Conservation (phyloP, 2,888 invertebrate species). For the Chrysolina haemoptera region DNA sequence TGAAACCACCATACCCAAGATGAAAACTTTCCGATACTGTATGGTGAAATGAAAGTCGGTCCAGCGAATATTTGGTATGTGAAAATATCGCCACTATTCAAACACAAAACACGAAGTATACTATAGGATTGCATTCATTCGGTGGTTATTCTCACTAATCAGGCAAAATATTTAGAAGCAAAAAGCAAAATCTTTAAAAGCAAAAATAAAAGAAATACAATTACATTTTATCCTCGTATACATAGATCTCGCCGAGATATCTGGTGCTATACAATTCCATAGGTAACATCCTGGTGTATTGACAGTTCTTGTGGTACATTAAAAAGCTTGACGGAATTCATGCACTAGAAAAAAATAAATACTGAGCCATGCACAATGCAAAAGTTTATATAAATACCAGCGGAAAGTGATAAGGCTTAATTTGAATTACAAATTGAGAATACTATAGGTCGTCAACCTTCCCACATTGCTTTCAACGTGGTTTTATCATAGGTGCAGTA, state of each 20-base stretch:
- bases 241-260: constrained; percentile 9
- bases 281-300: constrained; percentile 10
- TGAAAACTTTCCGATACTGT: too few species aligned
- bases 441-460: constrained; percentile 9
- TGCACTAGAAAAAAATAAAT: constrained; percentile 46
- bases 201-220: constrained; percentile 26
- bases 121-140: neutral
- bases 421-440: constrained; percentile 10
- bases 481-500: too few species aligned
- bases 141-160: neutral
- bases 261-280: constrained; percentile 27
- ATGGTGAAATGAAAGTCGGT: too few species aligned
- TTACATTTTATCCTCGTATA: constrained; percentile 53
- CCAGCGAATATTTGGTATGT: too few species aligned
- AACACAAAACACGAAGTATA: neutral
- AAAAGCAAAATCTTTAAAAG: constrained; percentile 31
- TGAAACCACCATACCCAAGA: too few species aligned
- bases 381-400: constrained; percentile 2
- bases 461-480: neutral
- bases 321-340: constrained; percentile 7
- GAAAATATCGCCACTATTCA: neutral
- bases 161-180: constrained; percentile 27
- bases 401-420: neutral
- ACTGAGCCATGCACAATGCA: constrained; percentile 24
- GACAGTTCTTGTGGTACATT: constrained; percentile 1